phyloP scores from a whole-genome alignment of 2,888 invertebrate genomes.

The Anodontia alba region DNA sequence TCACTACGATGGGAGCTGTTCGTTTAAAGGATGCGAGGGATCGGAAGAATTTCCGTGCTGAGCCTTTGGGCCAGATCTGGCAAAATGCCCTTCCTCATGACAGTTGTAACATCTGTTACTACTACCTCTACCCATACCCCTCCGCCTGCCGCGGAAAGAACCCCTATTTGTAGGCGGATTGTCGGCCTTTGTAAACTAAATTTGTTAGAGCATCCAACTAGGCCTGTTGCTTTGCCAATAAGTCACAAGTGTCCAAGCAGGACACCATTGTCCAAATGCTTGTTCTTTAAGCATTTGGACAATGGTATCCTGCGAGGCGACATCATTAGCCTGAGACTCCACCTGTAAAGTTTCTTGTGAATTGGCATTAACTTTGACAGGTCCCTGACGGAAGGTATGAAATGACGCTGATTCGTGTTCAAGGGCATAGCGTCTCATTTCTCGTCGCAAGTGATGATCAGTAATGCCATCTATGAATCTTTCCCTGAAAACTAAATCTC shows the following conservation, averaged over 20 bases:
- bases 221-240: no score
- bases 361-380: not conserved
- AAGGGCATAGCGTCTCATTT: not conserved
- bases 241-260: no score
- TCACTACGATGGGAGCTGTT: not conserved
- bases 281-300: no score
- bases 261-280: no score
- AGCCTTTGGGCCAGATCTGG: not conserved
- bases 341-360: not conserved
- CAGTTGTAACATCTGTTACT: not conserved
- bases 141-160: not conserved
- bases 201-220: no score
- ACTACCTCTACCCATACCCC: not conserved
- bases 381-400: not conserved
- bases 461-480: not conserved
- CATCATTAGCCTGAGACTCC: not conserved
- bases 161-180: no score
- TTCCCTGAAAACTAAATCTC: not conserved
- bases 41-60: not conserved
- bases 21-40: not conserved
- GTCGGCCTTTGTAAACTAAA: no score
- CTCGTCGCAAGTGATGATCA: not conserved
- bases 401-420: not conserved
- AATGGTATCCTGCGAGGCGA: no score
- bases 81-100: slow-evolving; percentile 4